Conservation (phyloP, 2,888 invertebrate genomes). For the Dasypolia templi region DNA sequence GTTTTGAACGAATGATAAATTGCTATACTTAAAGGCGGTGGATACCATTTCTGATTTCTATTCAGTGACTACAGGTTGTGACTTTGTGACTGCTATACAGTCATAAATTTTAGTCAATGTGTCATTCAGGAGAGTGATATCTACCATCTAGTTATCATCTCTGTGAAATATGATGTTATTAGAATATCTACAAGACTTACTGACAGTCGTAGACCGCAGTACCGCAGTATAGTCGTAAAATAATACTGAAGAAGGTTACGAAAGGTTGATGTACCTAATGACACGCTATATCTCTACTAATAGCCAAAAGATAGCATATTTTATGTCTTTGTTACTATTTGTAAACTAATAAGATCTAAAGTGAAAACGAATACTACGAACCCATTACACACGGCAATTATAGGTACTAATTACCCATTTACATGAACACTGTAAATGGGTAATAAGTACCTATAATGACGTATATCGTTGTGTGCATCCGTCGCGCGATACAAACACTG, state of each 20-base stretch:
- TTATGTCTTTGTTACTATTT: conserved; percentile 17
- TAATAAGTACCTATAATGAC: conserved; percentile 70
- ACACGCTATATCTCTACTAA: neutral
- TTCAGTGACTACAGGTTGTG: conserved; percentile 33
- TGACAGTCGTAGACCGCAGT: neutral
- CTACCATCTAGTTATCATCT: neutral
- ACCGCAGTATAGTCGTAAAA: neutral
- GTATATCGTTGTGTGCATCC: conserved; percentile 65
- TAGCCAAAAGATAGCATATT: conserved; percentile 9
- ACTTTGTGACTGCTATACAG: neutral
- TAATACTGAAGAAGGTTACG: neutral
- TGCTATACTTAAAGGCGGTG: conserved; percentile 67
- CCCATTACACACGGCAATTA: conserved; percentile 58
- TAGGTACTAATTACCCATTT: conserved; percentile 61
- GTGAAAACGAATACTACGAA: conserved; percentile 70
- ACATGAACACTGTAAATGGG: conserved; percentile 68
- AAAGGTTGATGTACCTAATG: neutral
- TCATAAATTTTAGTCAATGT: neutral
- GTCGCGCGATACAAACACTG: conserved; percentile 62
- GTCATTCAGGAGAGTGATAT: neutral
- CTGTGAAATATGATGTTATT: neutral
- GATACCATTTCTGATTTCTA: conserved; percentile 65
- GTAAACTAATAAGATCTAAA: conserved; percentile 51
- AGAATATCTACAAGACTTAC: neutral
- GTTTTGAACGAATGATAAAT: conserved; percentile 78